A percentile compares a stretch with the other conserved stretches of the same genome.
Evolutionary conservation across 1,140 invertebrate genomes (phyloP).

Genomic region (Muscidifurax raptorellus): DNA sequence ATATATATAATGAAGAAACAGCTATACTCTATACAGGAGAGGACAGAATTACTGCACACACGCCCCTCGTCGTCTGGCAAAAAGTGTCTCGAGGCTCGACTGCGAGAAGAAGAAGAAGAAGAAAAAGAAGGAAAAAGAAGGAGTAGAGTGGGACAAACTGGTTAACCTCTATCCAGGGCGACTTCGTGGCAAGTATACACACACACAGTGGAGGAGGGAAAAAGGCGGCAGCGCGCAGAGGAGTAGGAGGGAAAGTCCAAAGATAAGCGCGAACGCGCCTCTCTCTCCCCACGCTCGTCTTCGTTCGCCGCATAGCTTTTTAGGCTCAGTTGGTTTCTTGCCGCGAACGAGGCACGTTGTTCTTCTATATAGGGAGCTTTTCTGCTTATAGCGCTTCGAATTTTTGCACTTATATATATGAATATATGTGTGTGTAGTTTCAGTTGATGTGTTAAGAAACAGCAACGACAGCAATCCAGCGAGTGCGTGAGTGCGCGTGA

Average conservation of each 20-base stretch:
- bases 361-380: no score
- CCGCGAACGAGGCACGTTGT: neutral
- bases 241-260: conserved; percentile 70
- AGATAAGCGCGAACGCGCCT: conserved; percentile 68
- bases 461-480: neutral
- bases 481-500: conserved; percentile 49
- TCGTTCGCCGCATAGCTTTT: neutral
- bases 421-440: neutral
- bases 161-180: conserved; percentile 70
- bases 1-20: neutral
- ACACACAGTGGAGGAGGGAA: conserved; percentile 49
- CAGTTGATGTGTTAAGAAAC: neutral
- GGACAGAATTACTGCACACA: no score
- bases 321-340: conserved; percentile 4
- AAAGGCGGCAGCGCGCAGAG: conserved; percentile 34
- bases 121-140: neutral
- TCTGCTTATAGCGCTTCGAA: no score
- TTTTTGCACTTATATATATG: no score
- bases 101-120: neutral
- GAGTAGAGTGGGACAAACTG: conserved; percentile 73
- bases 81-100: no score
- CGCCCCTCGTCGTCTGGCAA: no score
- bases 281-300: neutral
- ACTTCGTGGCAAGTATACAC: conserved; percentile 54
- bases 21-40: no score